phyloP scores from a whole-genome alignment of 1,140 invertebrate species.

The Drosophila obscura region DNA sequence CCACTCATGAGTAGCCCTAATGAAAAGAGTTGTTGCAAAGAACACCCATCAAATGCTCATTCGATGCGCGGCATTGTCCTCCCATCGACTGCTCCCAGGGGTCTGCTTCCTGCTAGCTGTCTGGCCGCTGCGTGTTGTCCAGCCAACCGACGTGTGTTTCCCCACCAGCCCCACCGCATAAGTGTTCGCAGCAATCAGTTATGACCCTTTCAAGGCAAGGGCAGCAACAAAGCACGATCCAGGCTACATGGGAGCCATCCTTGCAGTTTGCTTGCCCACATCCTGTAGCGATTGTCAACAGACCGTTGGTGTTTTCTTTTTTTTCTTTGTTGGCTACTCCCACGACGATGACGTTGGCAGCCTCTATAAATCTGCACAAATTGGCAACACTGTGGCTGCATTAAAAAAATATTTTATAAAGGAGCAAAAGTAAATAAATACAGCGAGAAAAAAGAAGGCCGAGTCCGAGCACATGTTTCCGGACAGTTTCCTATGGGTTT shows the following conservation, averaged over 20 bases:
- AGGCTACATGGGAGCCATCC: conserved; percentile 50
- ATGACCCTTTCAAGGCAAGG: conserved; percentile 55
- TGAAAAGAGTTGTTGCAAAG: conserved; percentile 26
- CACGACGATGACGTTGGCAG: conserved; percentile 38
- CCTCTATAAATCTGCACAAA: conserved; percentile 81
- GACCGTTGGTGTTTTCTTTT: conserved; percentile 47
- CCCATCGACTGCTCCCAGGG: conserved; percentile 4
- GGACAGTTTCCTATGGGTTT: conserved; percentile 49
- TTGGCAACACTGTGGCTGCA: conserved; percentile 80
- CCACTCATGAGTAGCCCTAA: conserved; percentile 32
- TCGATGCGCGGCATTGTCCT: conserved; percentile 47
- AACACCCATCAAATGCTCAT: conserved; percentile 58
- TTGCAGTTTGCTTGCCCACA: conserved; percentile 59
- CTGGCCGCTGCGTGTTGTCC: conserved; percentile 24
- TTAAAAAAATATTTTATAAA: conserved; percentile 82
- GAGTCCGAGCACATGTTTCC: conserved; percentile 64
- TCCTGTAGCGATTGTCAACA: conserved; percentile 79
- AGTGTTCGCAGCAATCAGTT: conserved; percentile 79
- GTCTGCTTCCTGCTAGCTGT: conserved; percentile 13
- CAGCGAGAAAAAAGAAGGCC: conserved; percentile 47
- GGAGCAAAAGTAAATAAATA: conserved; percentile 80
- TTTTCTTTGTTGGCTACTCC: conserved; percentile 24
- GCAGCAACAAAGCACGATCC: conserved; percentile 37
- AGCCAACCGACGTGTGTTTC: conserved; percentile 8
- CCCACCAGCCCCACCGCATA: conserved; percentile 18